Base-by-base conservation (phyloP, 2,888 invertebrate species). In the Morpho deidamia region DNA sequence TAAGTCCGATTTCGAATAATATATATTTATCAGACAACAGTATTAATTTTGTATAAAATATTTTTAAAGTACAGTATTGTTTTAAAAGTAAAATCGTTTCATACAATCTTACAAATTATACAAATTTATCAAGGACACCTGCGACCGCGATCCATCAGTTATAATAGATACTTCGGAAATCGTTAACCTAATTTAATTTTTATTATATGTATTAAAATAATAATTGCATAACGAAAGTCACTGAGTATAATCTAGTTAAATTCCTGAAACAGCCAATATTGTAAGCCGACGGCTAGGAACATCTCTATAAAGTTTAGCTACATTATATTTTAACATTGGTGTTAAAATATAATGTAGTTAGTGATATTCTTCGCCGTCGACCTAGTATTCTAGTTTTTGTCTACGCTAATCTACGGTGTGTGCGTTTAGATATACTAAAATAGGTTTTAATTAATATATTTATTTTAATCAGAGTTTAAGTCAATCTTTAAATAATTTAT, bases 181-280 rank as follows among this genome's bases (percentile, higher is more conserved):
- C 23, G 5, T 23, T 5, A 3, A 23, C 23, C 3, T 23, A 23
- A 23, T 23, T 23, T 23, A 2, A 23, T 23, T 34, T 11, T 11
- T 7, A 8, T 32, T n/a, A n/a, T n/a, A n/a, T n/a, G n/a, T n/a
- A n/a, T n/a, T 2, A 23, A 32, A 8, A 49, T 14, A 41, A 42
- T 34, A 56, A 44, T 53, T 53, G 53, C 58, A 58, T 32, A 23
- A 41, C 14, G 35, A 43, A 53, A 46, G 35, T 44, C 33, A 33
- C 43, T 14, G 34, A 39, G 41, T 49, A 49, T 45, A 38, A 55
- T 44, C 49, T 53, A 55, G 50, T 58, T 52, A 14, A 55, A 53
- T 58, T 55, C 53, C 55, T 47, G 51, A 53, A 40, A 58, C 58
- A 51, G 55, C 53, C 55, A 43, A 34, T 40, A 32, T 47, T 11